A percentile compares a stretch with the other conserved stretches of the same genome.
phyloP scores from a whole-genome alignment of 2,888 invertebrate genomes.

The Conus canariensis region DNA sequence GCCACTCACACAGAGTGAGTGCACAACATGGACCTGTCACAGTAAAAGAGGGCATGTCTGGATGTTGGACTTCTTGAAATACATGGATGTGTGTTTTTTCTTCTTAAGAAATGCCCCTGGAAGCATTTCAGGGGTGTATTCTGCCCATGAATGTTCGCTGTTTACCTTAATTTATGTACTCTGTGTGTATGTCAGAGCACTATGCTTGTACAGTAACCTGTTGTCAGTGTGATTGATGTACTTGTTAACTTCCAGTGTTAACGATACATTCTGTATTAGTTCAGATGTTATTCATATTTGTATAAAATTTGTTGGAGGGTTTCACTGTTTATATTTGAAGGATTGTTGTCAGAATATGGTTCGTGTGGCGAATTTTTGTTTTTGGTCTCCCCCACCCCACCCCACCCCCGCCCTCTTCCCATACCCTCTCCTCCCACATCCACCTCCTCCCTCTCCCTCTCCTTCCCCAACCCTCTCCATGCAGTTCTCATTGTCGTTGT shows the following conservation, averaged over 20 bases:
- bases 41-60: not conserved
- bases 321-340: not conserved
- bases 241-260: slow-evolving; percentile 49
- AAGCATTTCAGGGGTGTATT: slow-evolving; percentile 7
- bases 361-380: not conserved
- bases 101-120: not conserved
- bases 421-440: no score
- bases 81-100: not conserved
- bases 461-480: not conserved
- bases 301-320: slow-evolving; percentile 26
- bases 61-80: not conserved
- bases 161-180: slow-evolving; percentile 9
- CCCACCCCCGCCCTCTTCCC: not conserved
- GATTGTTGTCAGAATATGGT: not conserved
- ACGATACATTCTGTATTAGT: slow-evolving; percentile 46
- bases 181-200: not conserved
- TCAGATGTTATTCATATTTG: slow-evolving; percentile 16
- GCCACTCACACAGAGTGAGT: no score
- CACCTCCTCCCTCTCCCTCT: not conserved
- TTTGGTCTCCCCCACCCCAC: not conserved
- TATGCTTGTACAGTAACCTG: not conserved
- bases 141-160: not conserved
- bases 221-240: slow-evolving; percentile 46
- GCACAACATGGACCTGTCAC: no score
- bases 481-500: slow-evolving; percentile 39